Conservation (phyloP, 2,113 vertebrate species). For the Nibea albiflora region DNA sequence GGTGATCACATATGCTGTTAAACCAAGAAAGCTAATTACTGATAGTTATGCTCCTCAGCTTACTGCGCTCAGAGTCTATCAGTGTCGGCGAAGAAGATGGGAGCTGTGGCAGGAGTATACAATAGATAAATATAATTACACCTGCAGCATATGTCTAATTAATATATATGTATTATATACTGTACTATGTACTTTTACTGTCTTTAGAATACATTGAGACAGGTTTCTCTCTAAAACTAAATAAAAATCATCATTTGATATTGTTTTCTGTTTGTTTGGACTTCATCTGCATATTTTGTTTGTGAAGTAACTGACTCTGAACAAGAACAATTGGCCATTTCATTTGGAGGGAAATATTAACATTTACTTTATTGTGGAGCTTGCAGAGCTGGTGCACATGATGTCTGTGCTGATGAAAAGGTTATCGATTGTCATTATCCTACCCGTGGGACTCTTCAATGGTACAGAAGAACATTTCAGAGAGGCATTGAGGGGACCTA, state of each 20-base stretch:
- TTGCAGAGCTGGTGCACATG: constrained; percentile 33
- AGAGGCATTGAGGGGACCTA: constrained; percentile 18
- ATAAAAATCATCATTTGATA: constrained; percentile 22
- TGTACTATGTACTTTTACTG: too few relatives aligned
- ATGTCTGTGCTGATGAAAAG: constrained; percentile 60
- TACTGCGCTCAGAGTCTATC: constrained; percentile 35
- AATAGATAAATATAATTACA: too few relatives aligned
- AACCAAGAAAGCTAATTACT: constrained; percentile 72
- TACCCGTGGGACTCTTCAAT: constrained; percentile 36
- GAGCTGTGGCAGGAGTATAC: constrained; percentile 35
- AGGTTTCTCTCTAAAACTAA: constrained; percentile 6
- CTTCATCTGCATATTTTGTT: constrained; percentile 26
- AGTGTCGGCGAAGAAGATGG: constrained; percentile 47
- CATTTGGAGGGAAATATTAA: constrained; percentile 41
- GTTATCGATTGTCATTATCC: constrained; percentile 61
- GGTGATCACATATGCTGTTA: constrained; percentile 67
- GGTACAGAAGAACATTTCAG: constrained; percentile 40
- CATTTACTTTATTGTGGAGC: constrained; percentile 20
- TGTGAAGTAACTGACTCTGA: constrained; percentile 34
- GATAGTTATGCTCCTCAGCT: constrained; percentile 62
- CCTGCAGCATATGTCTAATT: constrained; percentile 51
- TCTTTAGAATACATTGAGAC: constrained; percentile 10
- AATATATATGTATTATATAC: constrained; percentile 21
- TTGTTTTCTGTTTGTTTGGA: constrained; percentile 7
- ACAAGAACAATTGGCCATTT: constrained; percentile 14